phyloP scores from a whole-genome alignment of 2,797 vertebrate species.

The Sciurus carolinensis region DNA sequence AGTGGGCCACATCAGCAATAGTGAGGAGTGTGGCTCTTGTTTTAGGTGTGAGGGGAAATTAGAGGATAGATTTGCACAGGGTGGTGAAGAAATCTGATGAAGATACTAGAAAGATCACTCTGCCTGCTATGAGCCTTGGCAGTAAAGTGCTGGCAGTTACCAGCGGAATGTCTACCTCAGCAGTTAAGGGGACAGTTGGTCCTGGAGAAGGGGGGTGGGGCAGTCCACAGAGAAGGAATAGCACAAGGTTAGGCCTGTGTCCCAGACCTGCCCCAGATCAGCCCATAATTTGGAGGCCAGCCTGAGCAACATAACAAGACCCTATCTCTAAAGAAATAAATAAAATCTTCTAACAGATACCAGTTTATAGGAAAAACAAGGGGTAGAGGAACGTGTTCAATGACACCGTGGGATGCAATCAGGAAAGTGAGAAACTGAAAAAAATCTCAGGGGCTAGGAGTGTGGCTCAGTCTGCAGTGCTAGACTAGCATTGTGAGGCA shows the following conservation, averaged over 20 bases:
- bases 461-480: no score
- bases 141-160: background rate
- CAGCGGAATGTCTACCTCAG: background rate
- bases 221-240: background rate
- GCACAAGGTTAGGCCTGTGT: background rate
- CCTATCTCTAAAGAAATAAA: background rate
- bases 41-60: background rate
- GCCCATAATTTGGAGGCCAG: background rate
- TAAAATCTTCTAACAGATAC: background rate
- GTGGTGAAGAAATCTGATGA: background rate
- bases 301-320: background rate
- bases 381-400: background rate
- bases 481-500: no score
- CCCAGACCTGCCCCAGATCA: background rate
- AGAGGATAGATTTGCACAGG: background rate
- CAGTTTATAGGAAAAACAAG: background rate
- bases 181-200: constrained; percentile 25
- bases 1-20: background rate
- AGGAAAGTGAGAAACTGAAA: constrained; percentile 16
- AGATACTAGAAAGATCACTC: background rate
- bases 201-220: background rate
- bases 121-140: background rate
- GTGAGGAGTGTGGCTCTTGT: background rate
- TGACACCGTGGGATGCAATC: background rate
- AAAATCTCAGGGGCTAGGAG: background rate